Conservation (phyloP, 1,140 invertebrate species). For the Lamellibrachia luymesi region DNA sequence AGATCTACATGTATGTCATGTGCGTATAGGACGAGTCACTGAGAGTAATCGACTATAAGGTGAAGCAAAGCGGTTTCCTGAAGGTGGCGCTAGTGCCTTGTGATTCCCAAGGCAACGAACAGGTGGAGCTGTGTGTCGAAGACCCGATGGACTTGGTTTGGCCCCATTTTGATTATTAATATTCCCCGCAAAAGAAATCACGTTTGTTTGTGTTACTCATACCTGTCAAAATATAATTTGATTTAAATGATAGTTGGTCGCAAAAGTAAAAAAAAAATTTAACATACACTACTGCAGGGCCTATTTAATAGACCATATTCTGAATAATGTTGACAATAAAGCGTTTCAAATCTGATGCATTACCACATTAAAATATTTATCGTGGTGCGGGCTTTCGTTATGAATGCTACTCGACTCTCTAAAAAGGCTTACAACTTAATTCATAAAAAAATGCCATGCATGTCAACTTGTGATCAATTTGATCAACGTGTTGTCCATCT, state of each 20-base stretch:
- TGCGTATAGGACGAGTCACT: conserved; percentile 29
- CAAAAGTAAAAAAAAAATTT: background rate
- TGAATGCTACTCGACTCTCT: too few species aligned
- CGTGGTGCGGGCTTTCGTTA: too few species aligned
- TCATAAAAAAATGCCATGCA: too few species aligned
- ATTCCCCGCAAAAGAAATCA: background rate
- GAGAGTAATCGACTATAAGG: conserved; percentile 33
- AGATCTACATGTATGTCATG: too few species aligned
- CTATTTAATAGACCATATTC: background rate
- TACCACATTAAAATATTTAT: background rate
- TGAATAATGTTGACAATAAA: background rate
- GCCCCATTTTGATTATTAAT: background rate
- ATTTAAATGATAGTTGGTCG: background rate
- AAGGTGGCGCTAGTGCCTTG: conserved; percentile 26
- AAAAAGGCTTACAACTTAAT: too few species aligned
- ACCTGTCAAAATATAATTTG: background rate
- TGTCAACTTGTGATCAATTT: too few species aligned
- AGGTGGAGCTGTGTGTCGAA: conserved; percentile 20
- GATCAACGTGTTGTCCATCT: too few species aligned
- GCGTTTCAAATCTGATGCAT: background rate
- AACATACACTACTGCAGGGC: background rate
- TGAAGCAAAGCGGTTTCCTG: conserved; percentile 24
- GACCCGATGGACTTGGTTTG: conserved; percentile 24
- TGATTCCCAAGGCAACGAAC: conserved; percentile 18
- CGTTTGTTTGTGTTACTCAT: background rate